A percentile compares a stretch with the other conserved stretches of the same genome.
Evolutionary conservation across 2,888 invertebrate species (phyloP).

Genomic region (Diarsia mendica): DNA sequence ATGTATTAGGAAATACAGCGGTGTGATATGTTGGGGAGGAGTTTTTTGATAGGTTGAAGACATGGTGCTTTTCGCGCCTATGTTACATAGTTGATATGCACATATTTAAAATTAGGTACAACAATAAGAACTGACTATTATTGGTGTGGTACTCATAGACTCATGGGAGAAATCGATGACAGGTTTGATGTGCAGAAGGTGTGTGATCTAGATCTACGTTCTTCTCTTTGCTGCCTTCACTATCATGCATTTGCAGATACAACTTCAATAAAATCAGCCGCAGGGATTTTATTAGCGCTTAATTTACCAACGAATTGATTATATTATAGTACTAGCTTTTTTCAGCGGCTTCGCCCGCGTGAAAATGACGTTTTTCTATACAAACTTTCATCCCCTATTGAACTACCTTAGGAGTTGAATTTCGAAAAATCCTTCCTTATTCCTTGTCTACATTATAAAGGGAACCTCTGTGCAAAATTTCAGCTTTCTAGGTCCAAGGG

Average conservation of each 20-base stretch:
- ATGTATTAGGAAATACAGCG: constrained; percentile 21
- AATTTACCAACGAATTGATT: background rate
- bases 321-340: no score
- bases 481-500: no score
- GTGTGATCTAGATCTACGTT: background rate
- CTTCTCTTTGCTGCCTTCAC: background rate
- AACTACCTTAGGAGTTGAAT: no score
- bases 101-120: background rate
- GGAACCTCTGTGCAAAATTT: no score
- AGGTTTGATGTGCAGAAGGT: background rate
- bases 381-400: no score
- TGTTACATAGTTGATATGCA: background rate
- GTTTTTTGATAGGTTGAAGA: constrained; percentile 12
- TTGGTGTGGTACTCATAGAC: background rate
- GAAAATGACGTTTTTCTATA: no score
- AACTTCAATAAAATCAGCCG: background rate
- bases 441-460: no score
- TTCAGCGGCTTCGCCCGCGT: no score
- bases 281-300: background rate
- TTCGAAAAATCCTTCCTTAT: no score
- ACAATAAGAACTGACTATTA: background rate
- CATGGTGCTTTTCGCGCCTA: constrained; percentile 2
- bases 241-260: background rate
- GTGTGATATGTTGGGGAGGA: constrained; percentile 43
- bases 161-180: background rate